Base-by-base conservation (phyloP, 2,888 invertebrate genomes). In the Thalpophila matura region DNA sequence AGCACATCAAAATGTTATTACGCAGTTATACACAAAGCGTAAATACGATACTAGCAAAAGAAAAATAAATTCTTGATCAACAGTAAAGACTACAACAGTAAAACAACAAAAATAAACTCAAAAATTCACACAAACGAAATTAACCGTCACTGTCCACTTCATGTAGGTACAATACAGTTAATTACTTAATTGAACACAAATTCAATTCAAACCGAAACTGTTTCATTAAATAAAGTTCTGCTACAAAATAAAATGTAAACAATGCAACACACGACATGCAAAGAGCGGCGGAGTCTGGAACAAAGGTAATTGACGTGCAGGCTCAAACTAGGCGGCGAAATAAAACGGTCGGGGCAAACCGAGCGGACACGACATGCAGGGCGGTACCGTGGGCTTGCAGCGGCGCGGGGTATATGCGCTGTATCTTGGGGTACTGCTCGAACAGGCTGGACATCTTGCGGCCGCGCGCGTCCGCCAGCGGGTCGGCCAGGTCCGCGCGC, bases 361-460 rank as follows among this genome's bases (percentile, higher is more conserved):
- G 84, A 84, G 83, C 85, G 82, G 84, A 85, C 83, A 86, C 83
- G 87, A 84, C 93, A 93, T 91, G 91, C 89, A 74, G 78, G 77
- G 83, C 79, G 82, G 91, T 95, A 91, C 95, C 95, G 87, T 93
- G 91, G 79, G 95, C 90, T 83, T 92, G 92, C 43, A 94, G 94
- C 62, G 95, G 94, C 82, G 97, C 96, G 3, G 97, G 98, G 88
- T 97, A 97, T 77, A 97, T 97, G 81, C 97, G 96, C 87, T 97
- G 97, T 73, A 97, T 97, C 94, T 97, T 97, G 75, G 96, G 96
- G 87, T 97, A 97, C 81, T 96, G 96, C 87, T 97, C 96, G 90
- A 97, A 97, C 58, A 97, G 94, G 79, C 96, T 96, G 18, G 97
- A 97, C 89, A 97, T 96, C 86, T 96, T 96, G 53, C 95, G 90